These are phyloP conservation scores for Pyxicephalus adspersus DNA, from an alignment of 2,113 vertebrate genomes.

Conservation along the genomic window DNA sequence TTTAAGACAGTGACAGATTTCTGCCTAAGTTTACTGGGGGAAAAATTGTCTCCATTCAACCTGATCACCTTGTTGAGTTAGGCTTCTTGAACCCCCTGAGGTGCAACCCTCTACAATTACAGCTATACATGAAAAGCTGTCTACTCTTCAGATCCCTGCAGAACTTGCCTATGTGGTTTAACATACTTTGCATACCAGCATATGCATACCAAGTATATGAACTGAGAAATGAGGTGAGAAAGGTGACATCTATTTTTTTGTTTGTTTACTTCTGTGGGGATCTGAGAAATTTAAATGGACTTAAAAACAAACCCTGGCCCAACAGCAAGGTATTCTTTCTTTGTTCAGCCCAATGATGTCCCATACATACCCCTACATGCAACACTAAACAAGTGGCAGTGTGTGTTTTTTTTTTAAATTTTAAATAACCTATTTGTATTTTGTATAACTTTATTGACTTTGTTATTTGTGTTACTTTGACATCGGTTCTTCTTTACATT, in stretches of 20 bases:
- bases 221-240: neutral
- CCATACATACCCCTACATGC: no score
- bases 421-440: no score
- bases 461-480: no score
- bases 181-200: slow-evolving; percentile 31
- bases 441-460: no score
- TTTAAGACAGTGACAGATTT: no score
- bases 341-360: no score
- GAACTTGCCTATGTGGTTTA: slow-evolving; percentile 19
- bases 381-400: no score
- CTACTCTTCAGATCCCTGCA: neutral
- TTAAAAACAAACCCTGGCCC: no score
- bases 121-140: slow-evolving; percentile 7
- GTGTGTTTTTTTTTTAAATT: no score
- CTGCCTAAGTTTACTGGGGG: neutral
- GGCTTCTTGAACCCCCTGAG: slow-evolving; percentile 1
- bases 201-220: slow-evolving; percentile 4
- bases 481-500: no score
- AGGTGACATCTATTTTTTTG: slow-evolving; percentile 10
- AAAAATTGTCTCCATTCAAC: neutral
- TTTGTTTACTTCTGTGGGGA: neutral
- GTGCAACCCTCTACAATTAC: neutral
- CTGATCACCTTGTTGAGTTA: neutral
- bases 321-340: no score
- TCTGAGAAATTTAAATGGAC: no score